A percentile compares a stretch with the other conserved stretches of the same genome.
Conservation (phyloP, 2,113 vertebrate genomes). For the Loxodonta africana region DNA sequence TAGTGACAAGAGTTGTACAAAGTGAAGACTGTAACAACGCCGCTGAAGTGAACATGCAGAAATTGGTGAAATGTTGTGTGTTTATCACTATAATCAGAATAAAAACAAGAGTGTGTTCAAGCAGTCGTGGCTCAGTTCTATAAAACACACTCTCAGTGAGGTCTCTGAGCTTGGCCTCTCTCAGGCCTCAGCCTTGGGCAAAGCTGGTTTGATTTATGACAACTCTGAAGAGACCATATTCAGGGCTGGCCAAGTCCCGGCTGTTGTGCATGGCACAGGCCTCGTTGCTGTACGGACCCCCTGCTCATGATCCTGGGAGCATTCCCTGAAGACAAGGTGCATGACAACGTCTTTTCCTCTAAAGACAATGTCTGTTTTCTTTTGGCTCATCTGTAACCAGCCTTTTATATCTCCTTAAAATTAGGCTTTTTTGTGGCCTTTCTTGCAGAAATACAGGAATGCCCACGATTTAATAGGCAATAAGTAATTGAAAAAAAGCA, state of each 20-base stretch:
- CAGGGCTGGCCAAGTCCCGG: background rate
- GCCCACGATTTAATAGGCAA: background rate
- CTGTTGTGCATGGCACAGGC: fast-evolving
- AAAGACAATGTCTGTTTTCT: slow-evolving; percentile 8
- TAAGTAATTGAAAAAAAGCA: background rate
- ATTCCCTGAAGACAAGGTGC: background rate
- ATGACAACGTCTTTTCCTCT: background rate
- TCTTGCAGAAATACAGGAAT: background rate
- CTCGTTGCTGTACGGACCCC: fast-evolving
- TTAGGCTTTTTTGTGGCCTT: background rate
- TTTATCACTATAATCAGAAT: too few relatives aligned
- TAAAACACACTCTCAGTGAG: fast-evolving
- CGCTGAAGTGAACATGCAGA: too few relatives aligned
- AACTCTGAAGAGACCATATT: background rate
- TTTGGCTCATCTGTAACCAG: background rate
- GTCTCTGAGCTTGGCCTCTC: background rate
- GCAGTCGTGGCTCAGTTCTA: background rate
- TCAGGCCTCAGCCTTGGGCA: background rate
- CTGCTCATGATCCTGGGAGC: background rate
- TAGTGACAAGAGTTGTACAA: too few relatives aligned
- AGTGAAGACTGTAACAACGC: too few relatives aligned
- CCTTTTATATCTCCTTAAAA: background rate
- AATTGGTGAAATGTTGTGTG: too few relatives aligned
- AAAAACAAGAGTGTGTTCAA: too few relatives aligned
- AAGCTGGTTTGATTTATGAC: background rate